Conservation (phyloP, 2,888 invertebrate genomes). For the Yponomeuta cagnagella region DNA sequence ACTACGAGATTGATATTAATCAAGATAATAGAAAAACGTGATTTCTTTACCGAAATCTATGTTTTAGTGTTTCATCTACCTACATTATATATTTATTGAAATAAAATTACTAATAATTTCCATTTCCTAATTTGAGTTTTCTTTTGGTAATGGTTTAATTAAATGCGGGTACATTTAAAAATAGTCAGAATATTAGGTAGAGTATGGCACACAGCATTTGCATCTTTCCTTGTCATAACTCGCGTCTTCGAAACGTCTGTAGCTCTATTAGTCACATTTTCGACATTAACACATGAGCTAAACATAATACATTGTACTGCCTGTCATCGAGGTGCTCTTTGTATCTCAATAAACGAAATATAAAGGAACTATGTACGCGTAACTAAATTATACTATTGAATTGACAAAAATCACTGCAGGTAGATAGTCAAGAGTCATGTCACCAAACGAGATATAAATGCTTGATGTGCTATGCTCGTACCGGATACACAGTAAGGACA, state of each 20-base stretch:
- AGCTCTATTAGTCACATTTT: background rate
- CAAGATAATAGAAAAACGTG: constrained; percentile 42
- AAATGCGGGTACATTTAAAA: constrained; percentile 2
- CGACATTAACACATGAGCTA: background rate
- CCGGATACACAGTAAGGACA: background rate
- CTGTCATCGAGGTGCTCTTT: background rate
- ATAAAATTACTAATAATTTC: constrained; percentile 8
- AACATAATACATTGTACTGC: background rate
- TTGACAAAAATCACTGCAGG: background rate
- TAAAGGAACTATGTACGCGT: background rate
- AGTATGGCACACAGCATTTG: background rate
- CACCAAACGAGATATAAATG: constrained; percentile 3
- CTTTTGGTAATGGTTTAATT: background rate
- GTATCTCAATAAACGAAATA: background rate
- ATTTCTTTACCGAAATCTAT: constrained; percentile 58
- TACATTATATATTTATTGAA: constrained; percentile 15
- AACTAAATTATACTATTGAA: background rate
- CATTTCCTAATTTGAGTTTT: background rate
- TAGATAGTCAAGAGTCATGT: background rate
- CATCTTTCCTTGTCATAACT: background rate
- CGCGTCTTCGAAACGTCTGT: background rate
- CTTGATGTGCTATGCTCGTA: background rate
- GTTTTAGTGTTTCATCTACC: constrained; percentile 26
- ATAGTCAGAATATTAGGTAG: background rate
- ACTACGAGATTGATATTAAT: constrained; percentile 63